phyloP scores from a whole-genome alignment of 2,113 vertebrate genomes.

The Scophthalmus maximus region DNA sequence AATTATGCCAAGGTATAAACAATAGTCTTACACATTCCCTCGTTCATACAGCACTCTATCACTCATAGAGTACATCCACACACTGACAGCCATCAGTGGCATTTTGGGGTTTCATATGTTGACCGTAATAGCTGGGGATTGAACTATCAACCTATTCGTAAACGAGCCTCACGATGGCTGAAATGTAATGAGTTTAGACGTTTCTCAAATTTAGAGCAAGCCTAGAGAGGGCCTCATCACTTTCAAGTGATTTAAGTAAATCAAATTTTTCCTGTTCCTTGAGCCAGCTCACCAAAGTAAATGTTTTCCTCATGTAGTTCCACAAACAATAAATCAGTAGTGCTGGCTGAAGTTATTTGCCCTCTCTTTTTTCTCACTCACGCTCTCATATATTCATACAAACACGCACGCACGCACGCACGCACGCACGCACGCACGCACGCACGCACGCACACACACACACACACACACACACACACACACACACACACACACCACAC shows the following conservation, averaged over 20 bases:
- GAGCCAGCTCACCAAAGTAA: conserved; percentile 45
- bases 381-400: conserved; percentile 36
- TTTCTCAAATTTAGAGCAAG: conserved; percentile 17
- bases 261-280: conserved; percentile 33
- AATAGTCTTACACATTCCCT: no score
- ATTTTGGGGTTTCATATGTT: no score
- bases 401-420: conserved; percentile 22
- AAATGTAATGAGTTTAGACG: background rate
- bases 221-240: conserved; percentile 17
- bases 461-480: conserved; percentile 31
- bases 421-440: no score
- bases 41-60: no score
- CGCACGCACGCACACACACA: conserved; percentile 24
- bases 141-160: background rate
- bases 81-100: no score
- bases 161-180: background rate
- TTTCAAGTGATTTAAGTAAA: conserved; percentile 55
- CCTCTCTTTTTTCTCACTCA: conserved; percentile 50
- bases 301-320: conserved; percentile 59
- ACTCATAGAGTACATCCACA: no score
- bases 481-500: conserved; percentile 23
- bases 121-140: background rate
- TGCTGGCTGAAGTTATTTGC: conserved; percentile 60
- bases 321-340: conserved; percentile 70
- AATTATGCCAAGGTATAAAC: no score